Conservation (phyloP, 2,888 invertebrate genomes). For the Eupithecia subfuscata region DNA sequence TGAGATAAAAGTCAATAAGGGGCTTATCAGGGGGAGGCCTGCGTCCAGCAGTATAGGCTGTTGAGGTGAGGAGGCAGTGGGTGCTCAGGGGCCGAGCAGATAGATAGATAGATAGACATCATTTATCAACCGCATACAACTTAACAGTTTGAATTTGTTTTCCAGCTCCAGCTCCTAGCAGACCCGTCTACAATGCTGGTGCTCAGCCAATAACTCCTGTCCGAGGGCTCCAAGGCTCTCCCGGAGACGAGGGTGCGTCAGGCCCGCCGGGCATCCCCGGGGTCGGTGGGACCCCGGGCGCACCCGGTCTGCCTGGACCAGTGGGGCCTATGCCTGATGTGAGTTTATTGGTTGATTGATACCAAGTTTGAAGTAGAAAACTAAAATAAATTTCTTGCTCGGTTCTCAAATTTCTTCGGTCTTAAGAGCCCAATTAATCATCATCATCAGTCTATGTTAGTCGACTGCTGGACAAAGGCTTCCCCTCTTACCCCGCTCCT, state of each 20-base stretch:
- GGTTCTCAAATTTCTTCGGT: no score
- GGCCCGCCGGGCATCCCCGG: slow-evolving; percentile 86
- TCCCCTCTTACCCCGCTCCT: no score
- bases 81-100: no score
- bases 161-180: slow-evolving; percentile 46
- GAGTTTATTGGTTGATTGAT: slow-evolving; percentile 46
- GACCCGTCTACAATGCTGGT: slow-evolving; percentile 47
- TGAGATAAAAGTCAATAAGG: no score
- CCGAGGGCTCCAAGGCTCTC: slow-evolving; percentile 79
- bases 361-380: no score
- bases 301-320: slow-evolving; percentile 87
- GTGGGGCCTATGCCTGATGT: slow-evolving; percentile 89
- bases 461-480: no score
- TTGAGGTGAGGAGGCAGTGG: no score
- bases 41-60: no score
- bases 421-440: no score
- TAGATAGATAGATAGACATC: background rate
- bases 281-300: slow-evolving; percentile 85
- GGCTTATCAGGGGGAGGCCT: no score
- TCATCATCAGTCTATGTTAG: no score
- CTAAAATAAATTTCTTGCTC: no score
- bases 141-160: background rate
- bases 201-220: slow-evolving; percentile 62
- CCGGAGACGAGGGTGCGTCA: slow-evolving; percentile 83
- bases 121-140: background rate